Conservation (phyloP, 2,888 invertebrate species). For the Hydrotaea diabolus region DNA sequence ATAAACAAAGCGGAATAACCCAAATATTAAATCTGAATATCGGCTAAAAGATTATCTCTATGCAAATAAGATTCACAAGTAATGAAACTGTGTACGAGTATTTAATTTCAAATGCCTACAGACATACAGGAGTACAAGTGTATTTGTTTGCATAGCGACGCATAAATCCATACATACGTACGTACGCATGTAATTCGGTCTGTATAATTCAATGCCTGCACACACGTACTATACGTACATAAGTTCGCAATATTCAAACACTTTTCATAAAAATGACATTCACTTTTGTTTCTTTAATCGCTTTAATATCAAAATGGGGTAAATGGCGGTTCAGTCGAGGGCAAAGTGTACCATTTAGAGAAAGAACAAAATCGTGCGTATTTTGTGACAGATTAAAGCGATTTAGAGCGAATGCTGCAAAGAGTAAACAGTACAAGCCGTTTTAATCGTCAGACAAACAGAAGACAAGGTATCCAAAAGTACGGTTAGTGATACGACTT, state of each 20-base stretch:
- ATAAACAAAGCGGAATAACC: background rate
- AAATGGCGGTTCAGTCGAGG: background rate
- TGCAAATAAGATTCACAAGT: background rate
- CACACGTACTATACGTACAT: background rate
- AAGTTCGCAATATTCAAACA: background rate
- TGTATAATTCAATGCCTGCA: background rate
- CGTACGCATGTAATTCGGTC: background rate
- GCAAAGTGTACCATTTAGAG: background rate
- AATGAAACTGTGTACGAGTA: background rate
- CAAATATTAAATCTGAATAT: background rate
- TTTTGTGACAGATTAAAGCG: background rate
- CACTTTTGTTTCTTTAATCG: background rate
- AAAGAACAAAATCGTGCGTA: background rate
- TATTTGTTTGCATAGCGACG: background rate
- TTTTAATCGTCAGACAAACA: background rate
- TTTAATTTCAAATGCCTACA: background rate
- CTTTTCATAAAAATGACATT: background rate
- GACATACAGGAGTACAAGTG: background rate
- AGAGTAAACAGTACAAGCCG: background rate
- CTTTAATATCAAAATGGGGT: background rate
- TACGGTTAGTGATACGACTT: background rate
- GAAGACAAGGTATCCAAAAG: background rate
- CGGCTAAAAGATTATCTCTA: background rate
- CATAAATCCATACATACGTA: background rate
- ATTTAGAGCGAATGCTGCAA: background rate